Evolutionary conservation across 2,888 invertebrate genomes (phyloP).

Genomic region (Petrolisthes manimaculis): DNA sequence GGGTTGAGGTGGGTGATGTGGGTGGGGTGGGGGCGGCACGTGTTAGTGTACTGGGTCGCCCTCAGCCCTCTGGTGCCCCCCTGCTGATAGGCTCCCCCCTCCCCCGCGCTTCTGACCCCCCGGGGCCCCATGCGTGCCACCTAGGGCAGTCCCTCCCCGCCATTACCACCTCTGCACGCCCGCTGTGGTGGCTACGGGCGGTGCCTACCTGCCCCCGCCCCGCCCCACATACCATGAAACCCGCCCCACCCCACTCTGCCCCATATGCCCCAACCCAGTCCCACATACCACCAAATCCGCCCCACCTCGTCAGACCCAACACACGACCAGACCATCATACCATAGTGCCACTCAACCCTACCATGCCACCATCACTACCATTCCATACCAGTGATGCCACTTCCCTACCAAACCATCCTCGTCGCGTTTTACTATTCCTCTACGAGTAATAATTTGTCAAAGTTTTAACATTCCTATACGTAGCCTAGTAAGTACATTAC

Average conservation of each 20-base stretch:
- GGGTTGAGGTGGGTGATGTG: not conserved
- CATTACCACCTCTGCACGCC: constrained; percentile 44
- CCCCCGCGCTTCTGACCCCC: constrained; percentile 19
- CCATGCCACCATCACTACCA: not conserved
- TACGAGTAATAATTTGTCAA: no score
- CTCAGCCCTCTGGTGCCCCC: constrained; percentile 7
- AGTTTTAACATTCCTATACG: no score
- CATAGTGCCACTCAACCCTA: not conserved
- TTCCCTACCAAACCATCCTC: not conserved
- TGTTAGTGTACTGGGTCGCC: constrained; percentile 17
- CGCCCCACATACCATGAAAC: not conserved
- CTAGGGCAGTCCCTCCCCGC: constrained; percentile 20
- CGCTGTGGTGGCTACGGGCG: constrained; percentile 34
- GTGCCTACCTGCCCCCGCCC: constrained; percentile 35
- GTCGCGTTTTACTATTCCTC: not conserved
- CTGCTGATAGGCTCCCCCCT: not conserved
- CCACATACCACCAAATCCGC: not conserved
- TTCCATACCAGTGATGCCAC: not conserved
- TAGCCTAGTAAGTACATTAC: no score
- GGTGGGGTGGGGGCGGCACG: constrained; percentile 16
- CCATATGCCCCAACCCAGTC: not conserved
- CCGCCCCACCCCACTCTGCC: not conserved
- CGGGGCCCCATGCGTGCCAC: constrained; percentile 30
- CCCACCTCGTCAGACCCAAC: not conserved
- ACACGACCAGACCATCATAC: not conserved